Evolutionary conservation across 2,888 invertebrate species (phyloP).

Genomic region (Beris chalybata): DNA sequence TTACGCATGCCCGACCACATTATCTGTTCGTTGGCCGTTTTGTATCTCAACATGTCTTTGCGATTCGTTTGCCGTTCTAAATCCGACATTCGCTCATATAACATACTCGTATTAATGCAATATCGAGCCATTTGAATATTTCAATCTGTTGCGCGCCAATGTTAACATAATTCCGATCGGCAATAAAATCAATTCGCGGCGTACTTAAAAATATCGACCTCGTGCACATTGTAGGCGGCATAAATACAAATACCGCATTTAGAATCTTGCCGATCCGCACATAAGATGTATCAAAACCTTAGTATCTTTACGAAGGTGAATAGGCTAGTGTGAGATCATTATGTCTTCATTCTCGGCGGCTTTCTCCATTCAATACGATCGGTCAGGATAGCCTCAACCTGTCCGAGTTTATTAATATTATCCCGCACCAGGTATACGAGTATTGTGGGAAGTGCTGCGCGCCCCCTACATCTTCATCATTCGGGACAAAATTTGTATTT

Average conservation of each 20-base stretch:
- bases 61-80: conserved; percentile 3
- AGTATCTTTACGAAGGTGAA: too few species aligned
- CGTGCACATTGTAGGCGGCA: too few species aligned
- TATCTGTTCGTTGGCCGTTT: conserved; percentile 16
- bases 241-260: too few species aligned
- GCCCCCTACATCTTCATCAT: conserved; percentile 25
- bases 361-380: conserved; percentile 23
- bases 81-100: conserved; percentile 18
- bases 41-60: conserved; percentile 12
- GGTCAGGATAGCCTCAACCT: conserved; percentile 5
- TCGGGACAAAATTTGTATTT: conserved; percentile 23
- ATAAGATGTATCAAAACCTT: too few species aligned
- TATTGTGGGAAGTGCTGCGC: not conserved
- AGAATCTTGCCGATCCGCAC: too few species aligned
- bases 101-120: conserved; percentile 19
- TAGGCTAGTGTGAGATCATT: conserved; percentile 36
- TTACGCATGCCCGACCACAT: conserved; percentile 17
- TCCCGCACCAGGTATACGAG: not conserved
- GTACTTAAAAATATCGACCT: conserved; percentile 23
- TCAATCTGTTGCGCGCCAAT: conserved; percentile 39
- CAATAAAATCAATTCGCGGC: conserved; percentile 37
- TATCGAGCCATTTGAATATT: conserved; percentile 34
- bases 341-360: conserved; percentile 38
- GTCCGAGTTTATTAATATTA: conserved; percentile 24
- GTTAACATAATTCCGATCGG: conserved; percentile 38